Conservation (phyloP, 2,888 invertebrate genomes). For the Himalopsyche tibetana region DNA sequence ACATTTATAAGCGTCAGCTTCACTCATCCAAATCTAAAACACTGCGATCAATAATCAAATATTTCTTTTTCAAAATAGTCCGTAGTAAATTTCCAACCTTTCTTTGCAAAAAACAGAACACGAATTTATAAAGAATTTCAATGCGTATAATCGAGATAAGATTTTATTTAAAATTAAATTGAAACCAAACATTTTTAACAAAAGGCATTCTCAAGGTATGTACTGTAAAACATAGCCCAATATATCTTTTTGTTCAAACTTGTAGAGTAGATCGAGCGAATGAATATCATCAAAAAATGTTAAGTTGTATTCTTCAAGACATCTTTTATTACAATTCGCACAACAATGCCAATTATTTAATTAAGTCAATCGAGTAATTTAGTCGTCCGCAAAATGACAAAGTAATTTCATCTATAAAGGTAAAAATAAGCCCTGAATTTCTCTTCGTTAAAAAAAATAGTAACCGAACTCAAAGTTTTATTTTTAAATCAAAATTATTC, state of each 20-base stretch:
- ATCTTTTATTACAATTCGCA: constrained; percentile 50
- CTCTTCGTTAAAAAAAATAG: not conserved
- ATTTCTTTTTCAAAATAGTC: too few species aligned
- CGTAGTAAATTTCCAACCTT: too few species aligned
- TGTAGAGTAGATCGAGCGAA: not conserved
- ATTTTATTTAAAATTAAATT: not conserved
- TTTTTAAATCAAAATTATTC: not conserved
- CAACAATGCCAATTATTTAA: constrained; percentile 58
- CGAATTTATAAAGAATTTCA: too few species aligned
- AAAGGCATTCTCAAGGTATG: not conserved
- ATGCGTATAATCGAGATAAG: not conserved
- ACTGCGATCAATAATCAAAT: too few species aligned
- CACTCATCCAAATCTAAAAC: too few species aligned
- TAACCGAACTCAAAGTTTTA: not conserved
- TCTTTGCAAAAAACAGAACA: too few species aligned
- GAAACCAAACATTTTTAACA: not conserved
- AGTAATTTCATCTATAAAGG: not conserved
- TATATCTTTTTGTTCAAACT: not conserved
- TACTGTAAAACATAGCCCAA: not conserved
- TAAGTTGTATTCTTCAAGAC: not conserved
- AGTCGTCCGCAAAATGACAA: constrained; percentile 14
- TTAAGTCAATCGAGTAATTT: constrained; percentile 54
- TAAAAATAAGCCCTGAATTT: not conserved
- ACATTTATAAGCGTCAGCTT: too few species aligned
- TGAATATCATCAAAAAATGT: not conserved